A percentile compares a stretch with the other conserved stretches of the same genome.
Evolutionary conservation across 1,140 invertebrate genomes (phyloP).

Genomic region (honey bee (Apis mellifera)): Amel_HAv3.1 CM009940.2:10196501-10197000

Average conservation of each 20-base stretch:
- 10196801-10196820: neutral
- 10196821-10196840: neutral
- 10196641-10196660: slow-evolving; percentile 31
- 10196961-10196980: too few relatives aligned
- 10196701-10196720: neutral
- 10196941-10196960: too few relatives aligned
- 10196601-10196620: slow-evolving; percentile 47
- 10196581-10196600: slow-evolving; percentile 63
- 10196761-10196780: neutral
- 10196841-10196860: too few relatives aligned
- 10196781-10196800: neutral
- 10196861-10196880: too few relatives aligned
- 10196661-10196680: slow-evolving; percentile 7
- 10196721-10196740: neutral
- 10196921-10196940: too few relatives aligned
- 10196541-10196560: slow-evolving; percentile 25
- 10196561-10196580: slow-evolving; percentile 54
- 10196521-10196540: too few relatives aligned
- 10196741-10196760: neutral
- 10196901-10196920: too few relatives aligned
- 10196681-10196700: neutral
- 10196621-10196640: slow-evolving; percentile 11
- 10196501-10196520: neutral
- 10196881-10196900: too few relatives aligned
- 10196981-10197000: too few relatives aligned